phyloP scores from a whole-genome alignment of 2,888 invertebrate species.

The Scaptomyza polygonia region DNA sequence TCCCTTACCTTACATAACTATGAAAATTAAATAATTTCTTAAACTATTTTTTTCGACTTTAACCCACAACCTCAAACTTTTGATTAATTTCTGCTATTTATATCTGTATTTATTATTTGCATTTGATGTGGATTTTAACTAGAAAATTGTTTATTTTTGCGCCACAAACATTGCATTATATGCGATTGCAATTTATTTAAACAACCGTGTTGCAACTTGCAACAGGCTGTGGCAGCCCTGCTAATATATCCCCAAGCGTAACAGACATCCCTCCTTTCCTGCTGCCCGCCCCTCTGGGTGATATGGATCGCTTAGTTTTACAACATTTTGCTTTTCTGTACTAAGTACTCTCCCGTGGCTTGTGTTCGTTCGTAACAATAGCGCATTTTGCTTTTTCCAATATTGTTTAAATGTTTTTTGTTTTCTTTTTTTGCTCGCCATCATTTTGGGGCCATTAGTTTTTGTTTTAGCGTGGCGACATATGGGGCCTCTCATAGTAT shows the following conservation, averaged over 20 bases:
- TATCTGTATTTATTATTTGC: conserved; percentile 6
- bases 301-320: conserved; percentile 21
- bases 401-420: conserved; percentile 1
- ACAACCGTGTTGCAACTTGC: conserved; percentile 38
- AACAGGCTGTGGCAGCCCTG: conserved; percentile 46
- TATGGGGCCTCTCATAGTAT: conserved; percentile 58
- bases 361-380: conserved; percentile 26
- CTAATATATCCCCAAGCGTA: conserved; percentile 33
- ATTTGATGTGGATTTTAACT: no score
- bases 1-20: background rate
- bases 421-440: conserved; percentile 29
- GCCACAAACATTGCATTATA: conserved; percentile 17
- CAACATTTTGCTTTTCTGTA: conserved; percentile 31
- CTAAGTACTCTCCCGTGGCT: conserved; percentile 19
- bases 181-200: conserved; percentile 20
- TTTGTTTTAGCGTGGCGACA: conserved; percentile 42
- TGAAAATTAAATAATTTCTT: background rate
- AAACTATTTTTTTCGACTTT: background rate
- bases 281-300: background rate
- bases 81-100: no score
- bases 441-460: conserved; percentile 54
- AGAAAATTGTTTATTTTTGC: conserved; percentile 32
- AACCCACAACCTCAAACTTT: no score
- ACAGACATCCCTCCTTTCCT: background rate
- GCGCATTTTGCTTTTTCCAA: conserved; percentile 14